These are phyloP conservation scores for Lamprologus ornatipinnis DNA, from an alignment of 2,113 vertebrate genomes.

Conservation along the genomic window DNA sequence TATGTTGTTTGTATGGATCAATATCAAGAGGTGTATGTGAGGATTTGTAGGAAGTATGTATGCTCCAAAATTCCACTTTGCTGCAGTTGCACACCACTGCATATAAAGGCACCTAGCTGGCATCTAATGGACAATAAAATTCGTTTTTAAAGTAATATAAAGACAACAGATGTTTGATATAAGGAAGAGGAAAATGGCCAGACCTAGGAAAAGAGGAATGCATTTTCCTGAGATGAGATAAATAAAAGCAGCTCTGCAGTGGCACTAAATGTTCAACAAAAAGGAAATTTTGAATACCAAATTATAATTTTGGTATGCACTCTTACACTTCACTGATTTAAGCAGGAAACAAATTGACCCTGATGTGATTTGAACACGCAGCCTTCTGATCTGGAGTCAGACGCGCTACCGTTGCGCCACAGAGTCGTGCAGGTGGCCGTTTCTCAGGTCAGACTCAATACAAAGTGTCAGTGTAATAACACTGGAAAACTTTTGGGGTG, in stretches of 20 bases:
- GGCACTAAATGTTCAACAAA: not conserved
- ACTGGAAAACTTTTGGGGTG: rapidly evolving
- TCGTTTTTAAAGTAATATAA: not conserved
- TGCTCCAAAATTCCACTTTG: not conserved
- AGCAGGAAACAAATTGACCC: not conserved
- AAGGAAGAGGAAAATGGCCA: not conserved
- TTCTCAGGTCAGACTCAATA: not conserved
- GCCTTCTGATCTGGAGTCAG: not conserved
- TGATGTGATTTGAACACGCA: not conserved
- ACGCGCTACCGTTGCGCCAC: not conserved
- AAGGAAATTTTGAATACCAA: not conserved
- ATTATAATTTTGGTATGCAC: not conserved
- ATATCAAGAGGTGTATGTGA: not conserved
- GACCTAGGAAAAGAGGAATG: not conserved
- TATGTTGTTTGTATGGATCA: not conserved
- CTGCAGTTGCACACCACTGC: not conserved
- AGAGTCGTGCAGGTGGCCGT: rapidly evolving
- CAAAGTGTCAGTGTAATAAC: not conserved
- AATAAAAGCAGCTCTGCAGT: not conserved
- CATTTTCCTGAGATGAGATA: not conserved
- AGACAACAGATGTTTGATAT: not conserved
- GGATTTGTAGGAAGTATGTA: not conserved
- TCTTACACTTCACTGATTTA: not conserved
- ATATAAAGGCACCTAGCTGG: not conserved
- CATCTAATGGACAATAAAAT: not conserved